Percentiles rank a stretch among this genome's conserved stretches.
Conservation (phyloP, 2,888 invertebrate genomes). For the Agriopis leucophaearia region DNA sequence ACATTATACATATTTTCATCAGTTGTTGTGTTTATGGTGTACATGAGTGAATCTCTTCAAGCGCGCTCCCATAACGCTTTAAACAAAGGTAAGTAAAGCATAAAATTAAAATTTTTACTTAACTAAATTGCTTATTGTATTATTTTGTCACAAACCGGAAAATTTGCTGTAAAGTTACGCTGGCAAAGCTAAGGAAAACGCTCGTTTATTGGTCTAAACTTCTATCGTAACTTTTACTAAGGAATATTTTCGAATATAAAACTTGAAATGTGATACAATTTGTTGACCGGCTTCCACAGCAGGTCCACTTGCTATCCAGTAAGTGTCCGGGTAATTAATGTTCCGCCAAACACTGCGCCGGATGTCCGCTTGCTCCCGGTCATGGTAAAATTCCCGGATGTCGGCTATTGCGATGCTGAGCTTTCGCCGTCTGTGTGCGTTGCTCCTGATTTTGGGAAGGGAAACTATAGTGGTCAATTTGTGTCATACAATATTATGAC, state of each 20-base stretch:
- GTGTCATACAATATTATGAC: background rate
- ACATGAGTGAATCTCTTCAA: no score
- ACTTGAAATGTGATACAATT: conserved; percentile 25
- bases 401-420: conserved; percentile 35
- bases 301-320: conserved; percentile 55
- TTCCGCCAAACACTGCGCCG: conserved; percentile 66
- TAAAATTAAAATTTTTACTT: no score
- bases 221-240: background rate
- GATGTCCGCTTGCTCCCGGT: conserved; percentile 62
- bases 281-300: conserved; percentile 29
- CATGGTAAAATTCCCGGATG: conserved; percentile 57
- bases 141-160: no score
- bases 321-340: conserved; percentile 74
- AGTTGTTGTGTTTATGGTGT: no score
- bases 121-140: no score
- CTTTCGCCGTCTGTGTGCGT: conserved; percentile 1
- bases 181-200: background rate
- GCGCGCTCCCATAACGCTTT: no score
- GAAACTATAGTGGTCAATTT: background rate
- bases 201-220: background rate
- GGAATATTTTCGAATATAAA: background rate
- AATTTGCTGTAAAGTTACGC: background rate
- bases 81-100: no score
- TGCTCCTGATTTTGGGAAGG: background rate
- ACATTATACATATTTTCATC: no score